Evolutionary conservation across 2,888 invertebrate genomes (phyloP).

Genomic region (Brenthis hecate): DNA sequence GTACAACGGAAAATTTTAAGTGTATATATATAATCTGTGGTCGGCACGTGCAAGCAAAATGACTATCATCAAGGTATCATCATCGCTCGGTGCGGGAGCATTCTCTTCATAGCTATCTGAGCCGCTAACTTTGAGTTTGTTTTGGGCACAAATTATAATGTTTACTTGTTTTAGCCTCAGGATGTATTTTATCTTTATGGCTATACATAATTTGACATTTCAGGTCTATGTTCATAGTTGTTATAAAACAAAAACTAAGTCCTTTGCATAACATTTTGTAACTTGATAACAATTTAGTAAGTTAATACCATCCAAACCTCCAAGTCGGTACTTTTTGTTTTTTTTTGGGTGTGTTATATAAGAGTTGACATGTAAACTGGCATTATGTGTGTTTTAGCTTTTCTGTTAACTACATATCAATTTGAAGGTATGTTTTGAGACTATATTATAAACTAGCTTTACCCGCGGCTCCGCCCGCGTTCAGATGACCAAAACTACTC

Average conservation of each 20-base stretch:
- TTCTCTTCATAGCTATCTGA: conserved; percentile 35
- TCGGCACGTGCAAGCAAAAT: conserved; percentile 53
- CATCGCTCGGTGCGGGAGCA: conserved; percentile 51
- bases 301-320: conserved; percentile 19
- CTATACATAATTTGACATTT: conserved; percentile 20
- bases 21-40: conserved; percentile 41
- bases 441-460: background rate
- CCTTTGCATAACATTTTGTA: conserved; percentile 9
- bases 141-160: conserved; percentile 35
- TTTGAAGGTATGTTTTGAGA: background rate
- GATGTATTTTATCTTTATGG: conserved; percentile 13
- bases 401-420: background rate
- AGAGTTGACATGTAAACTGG: background rate
- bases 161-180: conserved; percentile 19
- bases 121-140: conserved; percentile 38
- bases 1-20: conserved; percentile 25
- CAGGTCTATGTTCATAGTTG: conserved; percentile 4
- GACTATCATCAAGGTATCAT: conserved; percentile 59
- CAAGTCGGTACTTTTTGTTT: background rate
- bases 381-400: background rate
- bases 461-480: no score
- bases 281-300: conserved; percentile 12
- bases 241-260: conserved; percentile 9
- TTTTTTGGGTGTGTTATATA: background rate
- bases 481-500: no score